phyloP scores from a whole-genome alignment of 1,140 invertebrate species.

The Zaprionus tsacasi region DNA sequence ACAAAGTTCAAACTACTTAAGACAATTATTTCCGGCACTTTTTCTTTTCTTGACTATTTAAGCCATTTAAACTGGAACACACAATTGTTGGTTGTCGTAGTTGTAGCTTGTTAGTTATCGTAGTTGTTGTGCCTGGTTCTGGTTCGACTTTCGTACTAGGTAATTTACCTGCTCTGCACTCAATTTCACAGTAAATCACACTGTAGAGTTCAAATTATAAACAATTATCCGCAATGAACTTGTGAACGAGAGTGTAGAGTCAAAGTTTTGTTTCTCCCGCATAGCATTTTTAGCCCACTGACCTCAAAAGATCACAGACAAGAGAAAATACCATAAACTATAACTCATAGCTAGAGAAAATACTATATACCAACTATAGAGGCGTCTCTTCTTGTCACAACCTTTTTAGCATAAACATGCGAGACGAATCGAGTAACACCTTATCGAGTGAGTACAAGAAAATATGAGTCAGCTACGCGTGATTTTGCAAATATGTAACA shows the following conservation, averaged over 20 bases:
- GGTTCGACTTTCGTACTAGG: not conserved
- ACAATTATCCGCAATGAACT: slow-evolving; percentile 69
- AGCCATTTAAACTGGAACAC: slow-evolving; percentile 60
- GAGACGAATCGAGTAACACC: slow-evolving; percentile 30
- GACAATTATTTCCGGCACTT: slow-evolving; percentile 79
- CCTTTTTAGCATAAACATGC: slow-evolving; percentile 67
- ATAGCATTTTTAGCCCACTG: slow-evolving; percentile 52
- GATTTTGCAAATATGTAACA: slow-evolving; percentile 36
- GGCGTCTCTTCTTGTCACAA: not conserved
- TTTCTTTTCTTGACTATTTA: slow-evolving; percentile 56
- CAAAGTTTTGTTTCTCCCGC: slow-evolving; percentile 44
- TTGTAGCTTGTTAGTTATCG: slow-evolving; percentile 16
- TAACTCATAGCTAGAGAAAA: not conserved
- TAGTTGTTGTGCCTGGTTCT: slow-evolving; percentile 27
- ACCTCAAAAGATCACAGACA: slow-evolving; percentile 55
- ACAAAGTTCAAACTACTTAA: slow-evolving; percentile 78
- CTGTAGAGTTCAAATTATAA: slow-evolving; percentile 72
- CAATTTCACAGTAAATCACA: slow-evolving; percentile 74
- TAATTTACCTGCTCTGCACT: slow-evolving; percentile 56
- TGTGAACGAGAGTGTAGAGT: slow-evolving; percentile 34
- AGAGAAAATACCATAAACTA: slow-evolving; percentile 47
- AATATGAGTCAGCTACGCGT: slow-evolving; percentile 21
- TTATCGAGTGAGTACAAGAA: not conserved
- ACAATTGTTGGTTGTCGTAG: slow-evolving; percentile 40
- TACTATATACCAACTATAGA: slow-evolving; percentile 7